Base-by-base conservation (phyloP, 2,888 invertebrate species). In the Taenaris catops region DNA sequence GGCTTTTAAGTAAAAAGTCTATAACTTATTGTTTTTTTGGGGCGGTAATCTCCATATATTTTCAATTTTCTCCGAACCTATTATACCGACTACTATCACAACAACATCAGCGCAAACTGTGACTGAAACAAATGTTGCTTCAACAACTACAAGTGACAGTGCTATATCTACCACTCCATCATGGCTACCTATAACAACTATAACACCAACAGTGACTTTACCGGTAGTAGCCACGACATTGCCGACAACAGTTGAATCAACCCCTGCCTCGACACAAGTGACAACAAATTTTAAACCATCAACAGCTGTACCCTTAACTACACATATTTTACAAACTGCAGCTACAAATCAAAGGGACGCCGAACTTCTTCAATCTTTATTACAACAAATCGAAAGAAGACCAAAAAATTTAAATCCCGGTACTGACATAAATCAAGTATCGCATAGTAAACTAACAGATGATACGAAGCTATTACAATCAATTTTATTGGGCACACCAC, bases 341-440 rank as follows among this genome's bases (percentile, higher is more conserved):
- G 62, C 65, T 8, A 23, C 38, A 47, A 73, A 69, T 41, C 63
- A 72, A 58, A 61, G 70, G 46, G 76, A 80, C 41, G 56, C 68
- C 26, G 58, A 66, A 37, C 41, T 67, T 28, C 43, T 70, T 9
- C 64, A 72, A 46, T 28, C 42, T 21, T 52, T 78, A 42, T 43
- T 75, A 46, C 55, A 62, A 61, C 62, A 74, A 46, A 66, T 66
- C 5, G 74, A 70, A 35, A 76, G 84, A 31, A 78, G 71, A 56
- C 78, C 84, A 9, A 78, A 79, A 58, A 74, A 67, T 38, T 62
- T 83, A 39, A 76, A 67, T 21, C 46, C 60, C 17, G 57, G 64
- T 42, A 51, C 53, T 32, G 62, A 55, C 28, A 42, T 49, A 4
- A 63, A 64, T 50, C 44, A 46, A 18, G 32, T 36, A 31, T 29